Evolutionary conservation across 2,113 vertebrate species (phyloP), one percentile per base, ranked within the genome.

Genomic region (Archocentrus centrarchus): DNA sequence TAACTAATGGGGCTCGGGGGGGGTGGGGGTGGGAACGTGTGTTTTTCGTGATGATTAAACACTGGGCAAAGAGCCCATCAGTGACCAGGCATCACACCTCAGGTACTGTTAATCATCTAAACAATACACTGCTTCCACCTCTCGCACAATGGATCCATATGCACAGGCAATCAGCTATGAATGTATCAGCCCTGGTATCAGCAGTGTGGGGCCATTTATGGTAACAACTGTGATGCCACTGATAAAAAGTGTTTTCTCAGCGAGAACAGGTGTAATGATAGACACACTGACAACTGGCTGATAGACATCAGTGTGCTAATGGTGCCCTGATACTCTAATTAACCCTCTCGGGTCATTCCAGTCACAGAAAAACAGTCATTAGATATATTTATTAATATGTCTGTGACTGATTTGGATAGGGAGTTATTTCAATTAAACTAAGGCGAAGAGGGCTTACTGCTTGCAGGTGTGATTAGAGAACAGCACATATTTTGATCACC

Each of bases 21-120:
- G 75, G 63, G 77, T n/a, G n/a, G n/a, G 77, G 81, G 78, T 73
- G 84, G 90, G 89, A 88, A 88, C 79, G 17, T 84, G 89, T 82
- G 90, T 91, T 89, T 91, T 92, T 95, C 55, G 84, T 77, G 82
- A 87, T 93, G 88, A 93, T 93, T 92, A 93, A 93, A 84, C 2
- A 57, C 58, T 50, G 80, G 79, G 75, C 24, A 59, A 84, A 77
- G 80, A 91, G 81, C 80, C 86, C 88, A 89, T 92, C 90, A 75
- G 50, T 66, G 83, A 83, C 80, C 88, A 77, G 90, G 75, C 90
- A 90, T 91, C 84, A 79, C 87, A 84, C 81, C 84, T 73, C 86
- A 89, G 87, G 81, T 86, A 78, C 87, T 82, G 93, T 94, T 94
- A 91, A 95, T 95, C 94, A 91, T 91, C 63, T 32, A 63, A 93